Base-by-base conservation (phyloP, 2,797 vertebrate species). In the Neostethus bicornis region DNA sequence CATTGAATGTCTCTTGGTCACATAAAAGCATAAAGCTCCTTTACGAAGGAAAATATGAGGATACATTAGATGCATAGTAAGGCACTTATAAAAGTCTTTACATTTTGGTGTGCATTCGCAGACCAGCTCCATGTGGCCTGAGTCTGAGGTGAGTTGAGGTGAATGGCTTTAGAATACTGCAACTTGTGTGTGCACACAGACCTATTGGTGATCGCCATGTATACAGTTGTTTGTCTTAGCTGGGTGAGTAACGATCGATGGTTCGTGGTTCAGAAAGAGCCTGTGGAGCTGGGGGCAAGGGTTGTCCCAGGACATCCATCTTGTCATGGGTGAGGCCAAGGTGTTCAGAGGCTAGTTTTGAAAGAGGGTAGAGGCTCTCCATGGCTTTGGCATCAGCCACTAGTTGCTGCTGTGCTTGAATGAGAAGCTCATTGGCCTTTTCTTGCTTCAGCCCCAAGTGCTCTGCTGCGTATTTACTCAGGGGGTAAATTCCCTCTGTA, bases 381-480 rank as follows among this genome's bases (percentile, higher is more conserved):
- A 98, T 93, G 81, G 83, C 93, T 87, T 98, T 99, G 75, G 95
- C 90, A 61, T 98, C 96, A 13, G 93, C 94, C 84, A 95, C 91
- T 82, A 97, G 91, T 85, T 97, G 91, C 77, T 93, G 96, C 59
- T 96, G 94, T 56, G 95, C 94, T 87, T 96, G 95, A 32, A 94
- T 88, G 31, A 97, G 89, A 75, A 99, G 93, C 79, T 97, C 94
- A 1, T 88, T 92, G 52, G 92, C 93, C 51, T 96, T 96, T 75
- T 98, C 96, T 85, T 94, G 96, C 90, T 98, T 97, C 67, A 98
- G 90, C 73, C 94, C 96, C 85, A 98, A 90, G 84, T 97, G 96
- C 77, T 97, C 96, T 0, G 96, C 94, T 0, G 96, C 93, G 70
- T 97, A 96, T 48, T 98, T 98, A 66, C 93, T 96, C 86, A 98